Percentiles rank a stretch among this genome's conserved stretches.
These are phyloP conservation scores for Lophotriccus pileatus DNA, from an alignment of 2,797 vertebrate genomes.

Conservation along the genomic window DNA sequence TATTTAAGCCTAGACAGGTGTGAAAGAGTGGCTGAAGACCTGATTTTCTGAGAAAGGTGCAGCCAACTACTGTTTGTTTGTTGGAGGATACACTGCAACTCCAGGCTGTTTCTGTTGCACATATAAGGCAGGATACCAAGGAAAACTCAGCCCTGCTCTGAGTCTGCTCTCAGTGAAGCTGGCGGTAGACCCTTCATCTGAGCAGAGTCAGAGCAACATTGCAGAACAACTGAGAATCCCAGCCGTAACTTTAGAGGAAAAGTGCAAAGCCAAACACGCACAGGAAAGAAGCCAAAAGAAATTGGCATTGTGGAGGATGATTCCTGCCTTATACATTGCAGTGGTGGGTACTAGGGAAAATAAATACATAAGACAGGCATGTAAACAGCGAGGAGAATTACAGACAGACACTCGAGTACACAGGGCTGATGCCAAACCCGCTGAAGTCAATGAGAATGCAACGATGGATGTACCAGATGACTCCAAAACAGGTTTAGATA, in stretches of 20 bases:
- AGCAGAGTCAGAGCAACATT: background rate
- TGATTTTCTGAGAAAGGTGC: background rate
- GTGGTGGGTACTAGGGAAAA: conserved; percentile 46
- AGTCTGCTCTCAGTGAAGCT: background rate
- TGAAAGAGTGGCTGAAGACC: background rate
- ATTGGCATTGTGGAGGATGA: conserved; percentile 55
- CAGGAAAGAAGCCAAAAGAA: conserved; percentile 60
- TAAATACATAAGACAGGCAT: conserved; percentile 33
- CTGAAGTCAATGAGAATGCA: background rate
- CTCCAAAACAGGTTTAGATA: background rate
- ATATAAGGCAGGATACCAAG: background rate
- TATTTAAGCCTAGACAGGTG: background rate
- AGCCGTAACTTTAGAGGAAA: background rate
- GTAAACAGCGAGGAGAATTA: conserved; percentile 38
- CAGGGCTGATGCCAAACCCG: conserved; percentile 1
- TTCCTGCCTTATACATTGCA: conserved; percentile 39
- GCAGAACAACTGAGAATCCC: conserved; percentile 22
- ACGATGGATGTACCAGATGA: background rate
- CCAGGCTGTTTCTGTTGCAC: background rate
- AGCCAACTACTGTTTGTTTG: background rate
- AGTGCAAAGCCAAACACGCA: conserved; percentile 28
- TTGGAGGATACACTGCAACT: background rate
- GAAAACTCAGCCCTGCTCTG: background rate
- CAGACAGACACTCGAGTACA: background rate
- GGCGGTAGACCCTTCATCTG: background rate